Conservation (phyloP, 2,888 invertebrate species). For the Synergus gifuensis region DNA sequence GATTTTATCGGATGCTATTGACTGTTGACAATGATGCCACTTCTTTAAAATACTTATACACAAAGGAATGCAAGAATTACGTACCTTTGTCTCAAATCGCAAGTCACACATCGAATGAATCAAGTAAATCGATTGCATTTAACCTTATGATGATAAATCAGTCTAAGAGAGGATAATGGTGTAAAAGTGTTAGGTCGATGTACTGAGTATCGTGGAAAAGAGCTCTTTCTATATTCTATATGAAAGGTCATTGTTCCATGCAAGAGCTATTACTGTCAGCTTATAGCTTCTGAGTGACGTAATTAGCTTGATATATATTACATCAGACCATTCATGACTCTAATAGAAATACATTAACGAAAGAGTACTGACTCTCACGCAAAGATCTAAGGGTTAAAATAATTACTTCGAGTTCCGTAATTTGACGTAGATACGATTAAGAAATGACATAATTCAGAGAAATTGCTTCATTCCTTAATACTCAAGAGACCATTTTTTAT, state of each 20-base stretch:
- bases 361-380: background rate
- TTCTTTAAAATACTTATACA: background rate
- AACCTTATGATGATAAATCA: background rate
- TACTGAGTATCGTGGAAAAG: background rate
- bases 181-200: background rate
- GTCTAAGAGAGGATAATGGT: background rate
- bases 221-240: background rate
- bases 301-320: slow-evolving; percentile 6
- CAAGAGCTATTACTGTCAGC: background rate
- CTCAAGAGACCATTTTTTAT: too few relatives aligned
- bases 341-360: background rate
- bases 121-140: background rate
- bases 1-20: background rate
- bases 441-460: background rate
- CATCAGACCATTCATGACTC: background rate
- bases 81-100: background rate
- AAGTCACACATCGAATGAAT: background rate
- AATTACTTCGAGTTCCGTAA: background rate
- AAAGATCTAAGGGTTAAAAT: background rate
- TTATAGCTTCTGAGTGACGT: background rate
- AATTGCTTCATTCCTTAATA: too few relatives aligned
- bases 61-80: background rate
- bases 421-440: background rate
- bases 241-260: slow-evolving; percentile 1
- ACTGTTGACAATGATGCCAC: background rate